Percentiles rank a stretch among this genome's conserved stretches.
phyloP scores from a whole-genome alignment of 2,888 invertebrate genomes.

The Drosophila nigritarsus region DNA sequence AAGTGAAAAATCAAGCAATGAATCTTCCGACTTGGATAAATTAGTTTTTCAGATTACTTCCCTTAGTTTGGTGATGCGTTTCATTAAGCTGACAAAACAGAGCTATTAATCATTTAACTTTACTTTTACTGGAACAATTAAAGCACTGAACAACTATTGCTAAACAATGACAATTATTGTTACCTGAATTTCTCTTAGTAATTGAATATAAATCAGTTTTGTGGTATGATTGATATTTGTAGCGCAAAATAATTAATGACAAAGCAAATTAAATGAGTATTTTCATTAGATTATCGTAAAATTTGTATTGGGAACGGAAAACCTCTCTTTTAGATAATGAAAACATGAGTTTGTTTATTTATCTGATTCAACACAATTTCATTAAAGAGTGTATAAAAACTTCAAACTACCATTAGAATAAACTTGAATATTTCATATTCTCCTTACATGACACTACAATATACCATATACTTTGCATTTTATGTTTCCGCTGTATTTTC shows the following conservation, averaged over 20 bases:
- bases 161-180: neutral
- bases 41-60: constrained; percentile 3
- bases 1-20: neutral
- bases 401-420: neutral
- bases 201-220: neutral
- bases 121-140: neutral
- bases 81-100: constrained; percentile 9
- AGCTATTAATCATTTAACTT: constrained; percentile 12
- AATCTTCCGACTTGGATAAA: neutral
- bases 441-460: neutral
- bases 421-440: neutral
- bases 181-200: neutral
- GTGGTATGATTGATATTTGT: neutral
- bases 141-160: neutral
- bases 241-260: neutral
- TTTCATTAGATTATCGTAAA: neutral
- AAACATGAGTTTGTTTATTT: neutral
- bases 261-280: neutral
- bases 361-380: neutral
- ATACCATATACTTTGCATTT: neutral
- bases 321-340: neutral
- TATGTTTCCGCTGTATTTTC: neutral
- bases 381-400: neutral
- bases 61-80: constrained; percentile 3
- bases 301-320: neutral